Base-by-base conservation (phyloP, 2,888 invertebrate species). In the Hybos culiciformis region DNA sequence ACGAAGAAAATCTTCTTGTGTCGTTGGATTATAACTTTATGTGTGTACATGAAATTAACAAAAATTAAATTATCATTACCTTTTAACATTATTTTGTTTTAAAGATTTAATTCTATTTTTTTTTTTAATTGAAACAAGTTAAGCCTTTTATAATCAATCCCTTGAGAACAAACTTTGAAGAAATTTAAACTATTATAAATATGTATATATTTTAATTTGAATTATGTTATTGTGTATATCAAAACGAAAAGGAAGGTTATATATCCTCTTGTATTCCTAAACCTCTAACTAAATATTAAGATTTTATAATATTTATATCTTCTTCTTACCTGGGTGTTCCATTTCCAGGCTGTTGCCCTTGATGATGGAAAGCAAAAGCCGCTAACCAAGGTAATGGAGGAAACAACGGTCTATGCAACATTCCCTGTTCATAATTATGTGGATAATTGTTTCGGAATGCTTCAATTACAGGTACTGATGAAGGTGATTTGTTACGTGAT, bases 1-100 rank as follows among this genome's bases (percentile, higher is more conserved):
- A 50, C 76, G 66, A 57, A 75, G 73, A 51, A 77, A 66, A 53
- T 76, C 75, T 55, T 78, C 76, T 41, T 71, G 70, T 19, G 72
- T 70, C 42, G 71, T 67, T 48, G 71, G 68, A 47, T 70, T 70
- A 52, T 72, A 71, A 53, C 82, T 82, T 46, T 6, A n/a, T n/a
- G n/a, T n/a, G n/a, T n/a, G n/a, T n/a, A n/a, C n/a, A n/a, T n/a
- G n/a, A n/a, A n/a, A n/a, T n/a, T n/a, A n/a, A n/a, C n/a, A n/a
- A 39, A 7, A 23, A 12, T 36, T 20, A 36, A 18, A 12, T 17
- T 15, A 32, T 17, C 3, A 17, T 7, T 15, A 32, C 5, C 3
- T n/a, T 29, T 29, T n/a, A 29, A 29, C n/a, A 29, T 2, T 5
- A 12, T 5, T 26, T 5, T 26, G 9, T 7, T 23, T 5, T 23